Evolutionary conservation across 2,888 invertebrate species (phyloP), one percentile per base, ranked within the genome.

Genomic region (Operophtera brumata): DNA sequence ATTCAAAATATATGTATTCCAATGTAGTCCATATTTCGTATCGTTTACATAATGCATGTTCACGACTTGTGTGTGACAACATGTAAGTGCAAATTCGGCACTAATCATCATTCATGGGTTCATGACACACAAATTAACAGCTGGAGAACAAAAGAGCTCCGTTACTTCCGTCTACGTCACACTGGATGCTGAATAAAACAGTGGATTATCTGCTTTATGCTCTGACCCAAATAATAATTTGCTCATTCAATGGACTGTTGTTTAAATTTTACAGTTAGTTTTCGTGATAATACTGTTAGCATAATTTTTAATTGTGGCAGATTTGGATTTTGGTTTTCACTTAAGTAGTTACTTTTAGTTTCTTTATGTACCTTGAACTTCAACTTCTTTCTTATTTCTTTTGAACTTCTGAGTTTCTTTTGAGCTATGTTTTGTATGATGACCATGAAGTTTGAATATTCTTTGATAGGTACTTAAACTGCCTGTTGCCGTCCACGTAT

Each of bases 91-190:
- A 60, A 67, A 69, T 71, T 73, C 59, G 59, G 57, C 64, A 61
- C 66, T 70, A 66, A 68, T 76, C 65, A 61, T 59, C 70, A 75
- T 75, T 72, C 73, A 69, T 65, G 61, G 65, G 57, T 61, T 61
- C 63, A 73, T 76, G 77, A 71, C 75, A 76, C 67, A 77, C 60
- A 75, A 77, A 75, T 76, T 73, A 73, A 70, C 71, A 67, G 59
- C 58, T 54, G 59, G 34, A 73, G 70, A 76, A 77, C 77, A 77
- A 77, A 77, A 71, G 73, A 73, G 68, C 60, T 64, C 80, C 80
- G 80, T 80, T 80, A 80, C 67, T 74, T 80, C 80, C 80, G 80
- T 61, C 67, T 65, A 71, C 78, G 77, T 78, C 75, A 78, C 62
- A 48, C 59, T 69, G 67, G 72, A 70, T 70, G 67, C 66, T 73